Evolutionary conservation across 2,113 vertebrate genomes (phyloP), one percentile per base, ranked within the genome.

Genomic region (Mugil cephalus): DNA sequence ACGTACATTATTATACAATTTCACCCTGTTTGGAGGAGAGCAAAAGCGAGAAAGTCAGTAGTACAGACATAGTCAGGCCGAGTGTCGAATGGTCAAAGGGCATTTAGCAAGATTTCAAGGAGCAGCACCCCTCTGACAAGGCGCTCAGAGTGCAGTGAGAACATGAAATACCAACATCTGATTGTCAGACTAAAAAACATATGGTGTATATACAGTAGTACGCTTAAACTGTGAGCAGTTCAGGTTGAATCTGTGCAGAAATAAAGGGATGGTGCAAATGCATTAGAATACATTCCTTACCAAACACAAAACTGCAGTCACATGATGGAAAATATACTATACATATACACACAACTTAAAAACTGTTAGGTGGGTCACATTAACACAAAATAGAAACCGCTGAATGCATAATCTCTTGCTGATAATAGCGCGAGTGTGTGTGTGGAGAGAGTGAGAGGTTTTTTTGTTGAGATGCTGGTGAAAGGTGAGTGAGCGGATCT

Each of bases 221-320:
- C 5, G 5, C 24, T 5, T 30, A 30, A 30, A 30, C 2, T 30
- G 24, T 30, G 24, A 30, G 24, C 24, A 30, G 42, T 15, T 47
- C 10, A 17, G 17, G 36, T 34, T 60, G 40, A 62, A 69, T 71
- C 30, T 43, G 51, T 24, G 40, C 17, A 50, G 12, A 55, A 60
- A 59, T 81, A 79, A 87, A 80, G 75, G 85, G 71, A 51, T 47
- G 69, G 14, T 81, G 75, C 60, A 53, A 35, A 64, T 67, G 45
- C 21, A 19, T 68, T 19, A 40, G 1, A 69, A 66, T 67, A 77
- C 69, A 80, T 74, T 77, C 56, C 48, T 75, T 52, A 46, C 12
- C 18, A 18, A 50, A 70, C 15, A 62, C 14, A 11, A 46, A 56
- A 24, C 54, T 63, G 54, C 21, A 55, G 10, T 19, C 54, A 38